Percentiles rank a stretch among this genome's conserved stretches.
Conservation (phyloP, 1,140 invertebrate genomes). For the Microplitis mediator region DNA sequence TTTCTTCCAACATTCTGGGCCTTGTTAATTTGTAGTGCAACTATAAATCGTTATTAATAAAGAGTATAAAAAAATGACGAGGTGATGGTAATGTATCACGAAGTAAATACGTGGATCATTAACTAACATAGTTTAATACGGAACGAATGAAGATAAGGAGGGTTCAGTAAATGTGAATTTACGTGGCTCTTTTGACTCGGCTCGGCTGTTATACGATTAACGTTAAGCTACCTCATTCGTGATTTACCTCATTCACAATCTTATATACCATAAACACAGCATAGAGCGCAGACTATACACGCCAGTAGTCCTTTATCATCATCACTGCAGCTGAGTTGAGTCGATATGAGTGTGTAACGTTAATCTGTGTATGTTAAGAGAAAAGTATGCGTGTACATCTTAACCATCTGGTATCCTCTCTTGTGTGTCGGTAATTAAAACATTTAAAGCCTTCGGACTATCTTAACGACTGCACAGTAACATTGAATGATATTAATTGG, state of each 20-base stretch:
- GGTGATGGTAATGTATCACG: not conserved
- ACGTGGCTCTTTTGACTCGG: not conserved
- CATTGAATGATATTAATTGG: constrained; percentile 1
- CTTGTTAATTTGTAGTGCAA: no score
- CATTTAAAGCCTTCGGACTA: not conserved
- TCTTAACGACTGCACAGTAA: not conserved
- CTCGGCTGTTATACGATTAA: no score
- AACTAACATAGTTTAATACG: not conserved
- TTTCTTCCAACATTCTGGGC: no score
- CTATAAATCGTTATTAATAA: not conserved
- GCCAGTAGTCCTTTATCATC: not conserved
- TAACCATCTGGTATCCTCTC: no score
- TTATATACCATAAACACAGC: not conserved
- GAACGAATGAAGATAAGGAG: constrained; percentile 10
- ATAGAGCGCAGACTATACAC: not conserved
- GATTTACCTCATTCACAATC: constrained; percentile 15
- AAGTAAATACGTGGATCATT: not conserved
- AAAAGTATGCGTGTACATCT: no score
- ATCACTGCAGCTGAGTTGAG: not conserved
- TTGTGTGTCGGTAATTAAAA: not conserved
- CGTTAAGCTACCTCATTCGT: not conserved
- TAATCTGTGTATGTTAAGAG: no score
- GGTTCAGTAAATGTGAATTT: constrained; percentile 1
- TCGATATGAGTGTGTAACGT: not conserved
- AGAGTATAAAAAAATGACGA: not conserved